Conservation (phyloP, 2,888 invertebrate genomes). For the Agrilus cyanescens region DNA sequence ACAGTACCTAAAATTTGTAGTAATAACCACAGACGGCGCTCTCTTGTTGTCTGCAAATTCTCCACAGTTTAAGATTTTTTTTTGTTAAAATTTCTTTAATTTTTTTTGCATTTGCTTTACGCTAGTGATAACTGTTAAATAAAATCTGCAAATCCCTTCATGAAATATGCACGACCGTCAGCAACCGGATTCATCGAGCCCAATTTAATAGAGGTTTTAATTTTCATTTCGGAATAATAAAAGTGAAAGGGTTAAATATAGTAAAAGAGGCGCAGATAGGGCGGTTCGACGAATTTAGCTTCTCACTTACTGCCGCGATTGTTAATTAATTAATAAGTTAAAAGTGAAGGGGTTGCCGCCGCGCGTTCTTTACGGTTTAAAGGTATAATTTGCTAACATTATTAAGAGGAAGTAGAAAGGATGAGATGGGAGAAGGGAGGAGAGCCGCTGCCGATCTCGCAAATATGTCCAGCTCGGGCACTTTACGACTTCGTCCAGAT, state of each 20-base stretch:
- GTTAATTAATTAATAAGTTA: constrained; percentile 39
- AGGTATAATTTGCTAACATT: constrained; percentile 35
- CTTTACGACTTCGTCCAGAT: constrained; percentile 29
- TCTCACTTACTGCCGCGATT: constrained; percentile 33
- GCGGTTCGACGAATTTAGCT: constrained; percentile 11
- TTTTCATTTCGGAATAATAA: constrained; percentile 26
- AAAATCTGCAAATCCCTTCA: too few species aligned
- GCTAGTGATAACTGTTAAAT: too few species aligned
- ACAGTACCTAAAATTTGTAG: too few species aligned
- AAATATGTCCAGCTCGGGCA: constrained; percentile 34
- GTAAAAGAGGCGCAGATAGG: neutral
- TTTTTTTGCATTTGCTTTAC: too few species aligned
- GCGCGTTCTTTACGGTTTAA: constrained; percentile 33
- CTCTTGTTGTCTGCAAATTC: too few species aligned
- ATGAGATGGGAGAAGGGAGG: constrained; percentile 7
- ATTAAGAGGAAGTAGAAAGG: constrained; percentile 29
- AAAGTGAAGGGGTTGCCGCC: constrained; percentile 30
- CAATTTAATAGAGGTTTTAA: constrained; percentile 31
- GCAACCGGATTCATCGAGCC: constrained; percentile 25
- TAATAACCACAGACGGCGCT: too few species aligned
- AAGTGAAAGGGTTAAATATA: too few species aligned
- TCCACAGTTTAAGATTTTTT: too few species aligned
- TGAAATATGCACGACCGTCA: too few species aligned
- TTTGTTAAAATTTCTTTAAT: too few species aligned
- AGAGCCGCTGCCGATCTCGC: constrained; percentile 22